These are phyloP conservation scores for Drosophila novamexicana DNA, from an alignment of 1,140 invertebrate species.

Conservation along the genomic window DNA sequence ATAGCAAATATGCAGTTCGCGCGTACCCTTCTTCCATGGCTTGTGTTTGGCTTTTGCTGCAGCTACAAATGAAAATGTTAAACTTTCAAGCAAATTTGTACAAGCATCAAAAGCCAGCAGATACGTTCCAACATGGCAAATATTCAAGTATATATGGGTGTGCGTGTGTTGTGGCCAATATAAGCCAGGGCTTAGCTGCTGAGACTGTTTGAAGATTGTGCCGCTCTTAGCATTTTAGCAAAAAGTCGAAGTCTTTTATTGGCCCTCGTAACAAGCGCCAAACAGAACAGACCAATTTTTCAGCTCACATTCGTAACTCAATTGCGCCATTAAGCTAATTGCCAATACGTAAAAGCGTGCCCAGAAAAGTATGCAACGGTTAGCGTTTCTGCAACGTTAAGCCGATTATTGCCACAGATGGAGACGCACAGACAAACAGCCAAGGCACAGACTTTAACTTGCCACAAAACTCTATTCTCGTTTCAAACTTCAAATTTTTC, in stretches of 20 bases:
- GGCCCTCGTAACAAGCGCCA: slow-evolving; percentile 9
- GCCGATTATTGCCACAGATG: slow-evolving; percentile 64
- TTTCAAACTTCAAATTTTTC: slow-evolving; percentile 1
- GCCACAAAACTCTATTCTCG: slow-evolving; percentile 11
- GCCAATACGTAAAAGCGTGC: slow-evolving; percentile 21
- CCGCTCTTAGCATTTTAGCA: not conserved
- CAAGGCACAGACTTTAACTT: slow-evolving; percentile 41
- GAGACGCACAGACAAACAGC: slow-evolving; percentile 14
- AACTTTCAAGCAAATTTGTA: slow-evolving; percentile 54
- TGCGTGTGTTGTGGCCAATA: slow-evolving; percentile 42
- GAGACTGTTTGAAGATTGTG: not conserved
- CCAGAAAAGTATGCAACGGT: slow-evolving; percentile 33
- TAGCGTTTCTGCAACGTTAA: slow-evolving; percentile 48
- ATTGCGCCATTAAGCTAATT: slow-evolving; percentile 64
- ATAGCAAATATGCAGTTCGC: slow-evolving; percentile 52
- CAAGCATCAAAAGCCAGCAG: slow-evolving; percentile 32
- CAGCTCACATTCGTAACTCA: not conserved
- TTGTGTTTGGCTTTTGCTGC: slow-evolving; percentile 35
- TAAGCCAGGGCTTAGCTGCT: slow-evolving; percentile 49
- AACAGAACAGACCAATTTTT: slow-evolving; percentile 10
- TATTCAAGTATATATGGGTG: slow-evolving; percentile 6
- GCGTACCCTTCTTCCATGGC: not conserved
- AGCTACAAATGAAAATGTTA: slow-evolving; percentile 72
- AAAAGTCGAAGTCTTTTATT: slow-evolving; percentile 5
- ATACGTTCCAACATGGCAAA: slow-evolving; percentile 11